A percentile compares a stretch with the other conserved stretches of the same genome.
These are phyloP conservation scores for Pseudorasbora parva DNA, from an alignment of 2,113 vertebrate genomes.

Conservation along the genomic window DNA sequence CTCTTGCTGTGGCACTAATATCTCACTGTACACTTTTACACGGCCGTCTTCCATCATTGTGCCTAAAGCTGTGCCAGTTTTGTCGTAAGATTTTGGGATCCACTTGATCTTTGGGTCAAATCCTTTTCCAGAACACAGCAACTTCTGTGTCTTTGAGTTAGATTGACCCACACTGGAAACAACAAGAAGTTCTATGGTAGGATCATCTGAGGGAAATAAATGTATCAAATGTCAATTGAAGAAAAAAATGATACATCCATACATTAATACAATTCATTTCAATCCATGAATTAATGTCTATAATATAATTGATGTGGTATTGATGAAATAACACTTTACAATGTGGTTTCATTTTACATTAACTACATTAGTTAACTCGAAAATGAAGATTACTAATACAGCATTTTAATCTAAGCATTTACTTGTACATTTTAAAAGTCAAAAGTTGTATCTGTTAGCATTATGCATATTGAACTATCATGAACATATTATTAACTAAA, in stretches of 20 bases:
- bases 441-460: no score
- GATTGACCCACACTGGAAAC: constrained; percentile 23
- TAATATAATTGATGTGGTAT: not conserved
- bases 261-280: not conserved
- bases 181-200: constrained; percentile 63
- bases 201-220: constrained; percentile 54
- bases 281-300: not conserved
- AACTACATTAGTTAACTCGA: no score
- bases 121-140: constrained; percentile 65
- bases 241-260: not conserved
- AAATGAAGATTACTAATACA: no score
- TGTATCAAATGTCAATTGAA: not conserved
- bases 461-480: no score
- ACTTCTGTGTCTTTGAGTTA: constrained; percentile 47
- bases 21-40: constrained; percentile 62
- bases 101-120: constrained; percentile 70
- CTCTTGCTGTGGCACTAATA: constrained; percentile 49
- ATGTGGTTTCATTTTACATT: no score
- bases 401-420: no score
- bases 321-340: not conserved
- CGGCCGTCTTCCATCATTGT: constrained; percentile 60
- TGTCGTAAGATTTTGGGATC: constrained; percentile 31
- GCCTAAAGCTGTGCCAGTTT: not conserved
- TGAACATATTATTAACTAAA: no score
- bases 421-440: no score